phyloP scores from a whole-genome alignment of 2,888 invertebrate genomes.

The Onchidella celtica region DNA sequence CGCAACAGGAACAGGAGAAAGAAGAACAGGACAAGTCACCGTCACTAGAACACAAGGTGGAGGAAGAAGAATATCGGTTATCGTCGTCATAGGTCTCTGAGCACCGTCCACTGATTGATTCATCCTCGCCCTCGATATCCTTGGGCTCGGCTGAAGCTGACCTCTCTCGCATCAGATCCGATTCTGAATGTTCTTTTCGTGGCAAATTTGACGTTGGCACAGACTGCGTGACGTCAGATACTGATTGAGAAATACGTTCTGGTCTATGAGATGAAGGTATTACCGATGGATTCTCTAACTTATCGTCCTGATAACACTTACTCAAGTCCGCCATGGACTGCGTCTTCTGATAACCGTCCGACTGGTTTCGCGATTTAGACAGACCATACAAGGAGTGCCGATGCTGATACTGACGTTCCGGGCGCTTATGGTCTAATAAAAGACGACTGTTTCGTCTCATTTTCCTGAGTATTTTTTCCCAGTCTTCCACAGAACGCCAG shows the following conservation, averaged over 20 bases:
- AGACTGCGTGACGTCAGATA: not conserved
- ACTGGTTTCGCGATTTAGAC: not conserved
- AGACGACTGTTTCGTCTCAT: slow-evolving; percentile 62
- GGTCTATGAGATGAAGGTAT: not conserved
- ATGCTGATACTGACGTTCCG: not conserved
- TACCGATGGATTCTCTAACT: not conserved
- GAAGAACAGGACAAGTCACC: slow-evolving; percentile 25
- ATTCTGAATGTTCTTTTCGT: not conserved
- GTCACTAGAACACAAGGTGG: slow-evolving; percentile 39
- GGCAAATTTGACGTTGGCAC: not conserved
- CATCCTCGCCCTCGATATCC: not conserved
- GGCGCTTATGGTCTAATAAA: slow-evolving; percentile 35
- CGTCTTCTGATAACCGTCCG: slow-evolving; percentile 32
- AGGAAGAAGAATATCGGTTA: slow-evolving; percentile 39
- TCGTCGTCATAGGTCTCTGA: slow-evolving; percentile 27
- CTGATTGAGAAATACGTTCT: not conserved
- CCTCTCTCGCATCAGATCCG: not conserved
- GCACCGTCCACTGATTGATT: not conserved
- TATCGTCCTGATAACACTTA: not conserved
- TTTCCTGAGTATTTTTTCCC: slow-evolving; percentile 71
- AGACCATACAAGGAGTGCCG: slow-evolving; percentile 13
- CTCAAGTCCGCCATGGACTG: slow-evolving; percentile 41
- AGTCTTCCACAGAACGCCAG: slow-evolving; percentile 72
- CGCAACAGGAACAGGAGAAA: slow-evolving; percentile 38
- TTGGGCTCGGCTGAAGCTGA: not conserved